Conservation (phyloP, 2,797 vertebrate genomes). For the Pangasius macronema region DNA sequence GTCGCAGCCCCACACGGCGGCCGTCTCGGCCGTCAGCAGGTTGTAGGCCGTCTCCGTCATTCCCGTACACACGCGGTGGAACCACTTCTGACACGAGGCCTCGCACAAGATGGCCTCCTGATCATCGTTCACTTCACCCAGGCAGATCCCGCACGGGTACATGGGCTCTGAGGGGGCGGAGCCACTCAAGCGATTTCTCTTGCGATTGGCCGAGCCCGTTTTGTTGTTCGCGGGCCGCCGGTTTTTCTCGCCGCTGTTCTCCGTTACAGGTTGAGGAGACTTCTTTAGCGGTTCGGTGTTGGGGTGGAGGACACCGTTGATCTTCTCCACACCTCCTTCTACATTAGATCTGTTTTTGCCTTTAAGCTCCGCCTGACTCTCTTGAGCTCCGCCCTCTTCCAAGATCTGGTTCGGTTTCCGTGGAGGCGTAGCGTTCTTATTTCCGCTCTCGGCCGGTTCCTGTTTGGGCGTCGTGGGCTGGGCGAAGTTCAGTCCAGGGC, state of each 20-base stretch:
- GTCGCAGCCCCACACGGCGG: conserved; percentile 84
- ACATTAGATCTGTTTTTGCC: conserved; percentile 62
- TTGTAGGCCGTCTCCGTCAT: conserved; percentile 85
- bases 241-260: conserved; percentile 54
- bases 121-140: conserved; percentile 80
- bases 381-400: conserved; percentile 68
- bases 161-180: conserved; percentile 68
- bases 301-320: conserved; percentile 67
- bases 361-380: conserved; percentile 67
- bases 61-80: conserved; percentile 82
- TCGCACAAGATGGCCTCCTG: conserved; percentile 85
- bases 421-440: conserved; percentile 60
- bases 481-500: conserved; percentile 72
- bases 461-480: conserved; percentile 72
- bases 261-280: conserved; percentile 65
- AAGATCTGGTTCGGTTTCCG: conserved; percentile 70
- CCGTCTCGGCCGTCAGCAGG: conserved; percentile 78
- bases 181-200: conserved; percentile 67
- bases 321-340: conserved; percentile 67
- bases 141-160: conserved; percentile 81
- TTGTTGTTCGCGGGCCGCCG: conserved; percentile 36
- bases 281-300: conserved; percentile 71
- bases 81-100: conserved; percentile 85
- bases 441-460: conserved; percentile 70
- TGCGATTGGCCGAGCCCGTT: conserved; percentile 59